Evolutionary conservation across 2,113 vertebrate species (phyloP), one percentile per base, ranked within the genome.

Genomic region (Burhinus bistriatus): DNA sequence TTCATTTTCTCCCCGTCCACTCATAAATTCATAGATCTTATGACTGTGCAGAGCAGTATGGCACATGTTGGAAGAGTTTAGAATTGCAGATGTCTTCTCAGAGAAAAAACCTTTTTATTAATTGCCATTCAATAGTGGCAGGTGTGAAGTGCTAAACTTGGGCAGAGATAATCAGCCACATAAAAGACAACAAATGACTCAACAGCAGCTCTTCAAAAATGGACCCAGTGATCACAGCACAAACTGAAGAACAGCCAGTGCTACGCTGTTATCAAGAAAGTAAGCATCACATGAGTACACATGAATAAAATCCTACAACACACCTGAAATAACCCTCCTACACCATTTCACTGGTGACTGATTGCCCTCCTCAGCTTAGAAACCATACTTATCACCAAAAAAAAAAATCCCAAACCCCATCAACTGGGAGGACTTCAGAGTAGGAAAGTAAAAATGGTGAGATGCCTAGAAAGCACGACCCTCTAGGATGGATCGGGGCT

Each of bases 211-310:
- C 61, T 38, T 32, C 16, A 18, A 29, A 38, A 59, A n/a, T 1
- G 16, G 44, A 22, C 34, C 29, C 11, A 1, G 13, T 6, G 23
- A 59, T 25, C 9, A 5, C 44, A n/a, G 27, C 2, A 38, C 30
- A 21, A 45, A n/a, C 52, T 12, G 38, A 34, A 38, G 52, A 66
- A 29, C 11, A 19, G n/a, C 3, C 49, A 4, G 22, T 7, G 30
- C 29, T 4, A 6, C 1, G 13, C 25, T 36, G 30, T 45, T 22
- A 25, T 34, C 5, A 17, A 47, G n/a, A 32, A 29, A 21, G 5
- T 17, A 9, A 44, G 26, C 27, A 44, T 29, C 52, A 6, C 9
- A 15, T 1, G 0, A 12, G n/a, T 4, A 6, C 1, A 14, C 30
- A 10, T 3, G 4, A 49, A 42, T 25, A 55, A 38, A 77, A 47